Evolutionary conservation across 2,888 invertebrate genomes (phyloP), one percentile per base, ranked within the genome.

Genomic region (Acronicta psi): DNA sequence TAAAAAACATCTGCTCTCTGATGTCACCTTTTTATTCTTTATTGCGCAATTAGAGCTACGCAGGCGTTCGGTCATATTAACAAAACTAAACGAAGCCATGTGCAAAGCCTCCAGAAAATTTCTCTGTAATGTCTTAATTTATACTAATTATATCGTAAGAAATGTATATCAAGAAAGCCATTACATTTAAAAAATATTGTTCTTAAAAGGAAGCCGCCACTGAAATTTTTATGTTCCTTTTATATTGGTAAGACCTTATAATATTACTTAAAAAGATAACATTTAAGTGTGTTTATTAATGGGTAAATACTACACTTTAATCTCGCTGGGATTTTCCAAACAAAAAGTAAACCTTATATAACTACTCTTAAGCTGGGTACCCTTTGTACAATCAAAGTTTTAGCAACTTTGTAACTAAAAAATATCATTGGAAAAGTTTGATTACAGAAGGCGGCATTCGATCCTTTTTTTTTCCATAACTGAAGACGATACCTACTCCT

Each of bases 391-490:
- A 14, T 9, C 13, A 16, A 62, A 41, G 41, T 58, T 36, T 43
- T 18, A n/a, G 44, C 38, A 42, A 51, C 34, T 52, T 60, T 50
- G 20, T 34, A 61, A 56, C 54, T 38, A 46, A 67, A 66, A 67
- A 59, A 68, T 34, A 72, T 37, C 55, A 62, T 61, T 67, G 52
- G 46, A 62, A 75, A 74, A 80, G 69, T 80, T 79, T 67, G 77
- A 75, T 74, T 72, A 72, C 64, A 63, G 68, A 73, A 46, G 57
- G 52, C 43, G 55, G 57, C 37, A 54, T 52, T 16, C 43, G 53
- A 54, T 58, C 59, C 52, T 40, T 67, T 75, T 69, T 75, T 69
- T 75, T 71, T 56, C 63, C 52, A 66, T 71, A 69, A 61, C 60
- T 55, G 59, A 53, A 34, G 58, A 59, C 53, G 67, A 73, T 73